These are phyloP conservation scores for Nasonia giraulti DNA, from an alignment of 1,140 invertebrate species.

Conservation along the genomic window DNA sequence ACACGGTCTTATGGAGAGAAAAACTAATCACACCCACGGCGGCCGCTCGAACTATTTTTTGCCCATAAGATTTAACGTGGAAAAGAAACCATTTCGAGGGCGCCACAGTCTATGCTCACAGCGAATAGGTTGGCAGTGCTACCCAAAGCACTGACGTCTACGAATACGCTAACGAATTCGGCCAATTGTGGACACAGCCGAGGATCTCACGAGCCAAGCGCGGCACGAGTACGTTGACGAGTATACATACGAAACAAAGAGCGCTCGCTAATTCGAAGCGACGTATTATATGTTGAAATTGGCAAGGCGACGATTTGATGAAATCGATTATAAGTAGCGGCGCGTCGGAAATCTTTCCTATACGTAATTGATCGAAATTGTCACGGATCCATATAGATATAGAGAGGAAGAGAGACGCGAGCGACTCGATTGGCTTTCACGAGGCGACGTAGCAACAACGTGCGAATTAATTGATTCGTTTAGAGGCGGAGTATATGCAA, in stretches of 20 bases:
- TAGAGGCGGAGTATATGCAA: not conserved
- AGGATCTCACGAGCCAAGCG: no score
- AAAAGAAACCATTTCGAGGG: no score
- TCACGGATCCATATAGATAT: not conserved
- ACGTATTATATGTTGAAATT: not conserved
- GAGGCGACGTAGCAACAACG: not conserved
- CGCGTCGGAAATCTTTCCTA: not conserved
- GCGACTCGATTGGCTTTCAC: slow-evolving; percentile 15
- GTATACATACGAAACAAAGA: not conserved
- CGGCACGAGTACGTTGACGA: no score
- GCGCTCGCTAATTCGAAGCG: not conserved
- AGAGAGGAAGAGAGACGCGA: not conserved
- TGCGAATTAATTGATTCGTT: not conserved
- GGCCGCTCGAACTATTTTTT: no score
- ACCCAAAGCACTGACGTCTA: no score
- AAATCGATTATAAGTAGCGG: not conserved
- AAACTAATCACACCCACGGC: no score
- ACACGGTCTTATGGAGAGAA: no score
- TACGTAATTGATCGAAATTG: not conserved
- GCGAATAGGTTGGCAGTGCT: no score
- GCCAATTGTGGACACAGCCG: no score
- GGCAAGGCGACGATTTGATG: not conserved
- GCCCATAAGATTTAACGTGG: no score
- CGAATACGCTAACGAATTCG: no score
- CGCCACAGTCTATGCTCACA: no score